Percentiles rank a stretch among this genome's conserved stretches.
Conservation (phyloP, 2,888 invertebrate genomes). For the Scaptodrosophila latifasciaeformis region DNA sequence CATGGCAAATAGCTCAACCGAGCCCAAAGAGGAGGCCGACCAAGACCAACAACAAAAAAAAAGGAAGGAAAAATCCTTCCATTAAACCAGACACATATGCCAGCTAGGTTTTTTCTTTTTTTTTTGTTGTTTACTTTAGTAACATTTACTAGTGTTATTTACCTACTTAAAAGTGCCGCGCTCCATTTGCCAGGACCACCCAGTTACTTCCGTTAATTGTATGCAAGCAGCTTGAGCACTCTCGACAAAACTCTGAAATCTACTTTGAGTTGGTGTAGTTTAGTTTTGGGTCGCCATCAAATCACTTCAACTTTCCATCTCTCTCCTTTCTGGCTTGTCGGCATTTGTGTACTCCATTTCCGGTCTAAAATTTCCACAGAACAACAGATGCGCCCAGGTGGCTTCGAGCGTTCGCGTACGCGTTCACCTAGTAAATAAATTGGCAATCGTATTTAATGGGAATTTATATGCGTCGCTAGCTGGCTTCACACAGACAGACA, state of each 20-base stretch:
- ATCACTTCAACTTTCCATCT: too few relatives aligned
- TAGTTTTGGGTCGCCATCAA: too few relatives aligned
- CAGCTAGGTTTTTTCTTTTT: too few relatives aligned
- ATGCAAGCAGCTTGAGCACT: conserved; percentile 65
- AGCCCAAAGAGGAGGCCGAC: conserved; percentile 27
- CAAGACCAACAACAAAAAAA: too few relatives aligned
- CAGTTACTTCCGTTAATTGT: conserved; percentile 71
- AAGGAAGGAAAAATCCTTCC: too few relatives aligned
- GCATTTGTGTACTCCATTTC: conserved; percentile 32
- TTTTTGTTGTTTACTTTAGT: not conserved
- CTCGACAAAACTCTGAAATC: too few relatives aligned
- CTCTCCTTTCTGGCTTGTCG: too few relatives aligned
- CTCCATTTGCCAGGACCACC: too few relatives aligned
- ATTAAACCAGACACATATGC: too few relatives aligned
- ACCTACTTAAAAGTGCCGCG: conserved; percentile 39
- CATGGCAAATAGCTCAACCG: conserved; percentile 38
- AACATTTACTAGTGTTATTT: too few relatives aligned
- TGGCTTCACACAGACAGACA: conserved; percentile 16
- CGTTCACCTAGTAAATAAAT: conserved; percentile 69
- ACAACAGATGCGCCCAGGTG: conserved; percentile 8
- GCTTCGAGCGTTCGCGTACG: too few relatives aligned
- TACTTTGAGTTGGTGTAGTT: too few relatives aligned
- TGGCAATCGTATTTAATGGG: conserved; percentile 69
- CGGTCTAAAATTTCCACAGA: conserved; percentile 57
- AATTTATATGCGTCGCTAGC: conserved; percentile 62